Evolutionary conservation across 2,113 vertebrate genomes (phyloP).

Genomic region (Benitochromis conjunctus): DNA sequence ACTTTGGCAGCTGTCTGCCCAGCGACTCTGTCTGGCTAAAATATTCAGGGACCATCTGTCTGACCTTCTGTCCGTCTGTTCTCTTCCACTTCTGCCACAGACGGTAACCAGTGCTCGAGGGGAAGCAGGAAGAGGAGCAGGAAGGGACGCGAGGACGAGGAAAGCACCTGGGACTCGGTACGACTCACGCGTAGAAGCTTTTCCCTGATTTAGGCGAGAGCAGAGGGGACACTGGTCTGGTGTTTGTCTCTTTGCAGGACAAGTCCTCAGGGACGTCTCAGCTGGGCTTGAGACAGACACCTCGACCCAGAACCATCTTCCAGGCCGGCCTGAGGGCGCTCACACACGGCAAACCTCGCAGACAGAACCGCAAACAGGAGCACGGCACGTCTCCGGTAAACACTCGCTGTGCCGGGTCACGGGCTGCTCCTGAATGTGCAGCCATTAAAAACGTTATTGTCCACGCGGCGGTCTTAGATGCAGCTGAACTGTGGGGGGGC

Average conservation of each 20-base stretch:
- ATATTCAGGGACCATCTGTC: constrained; percentile 18
- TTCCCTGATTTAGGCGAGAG: neutral
- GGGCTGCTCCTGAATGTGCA: neutral
- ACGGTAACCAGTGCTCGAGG: constrained; percentile 18
- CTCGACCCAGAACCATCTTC: constrained; percentile 62
- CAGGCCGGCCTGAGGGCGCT: constrained; percentile 47
- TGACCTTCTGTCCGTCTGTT: neutral
- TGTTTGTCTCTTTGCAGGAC: constrained; percentile 12
- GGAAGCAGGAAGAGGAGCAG: constrained; percentile 66
- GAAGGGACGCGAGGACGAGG: constrained; percentile 62
- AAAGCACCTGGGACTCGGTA: constrained; percentile 64
- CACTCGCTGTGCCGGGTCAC: neutral
- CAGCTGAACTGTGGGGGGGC: neutral
- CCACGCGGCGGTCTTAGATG: fast-evolving
- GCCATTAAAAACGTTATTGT: neutral
- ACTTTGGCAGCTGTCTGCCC: neutral
- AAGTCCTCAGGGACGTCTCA: constrained; percentile 24
- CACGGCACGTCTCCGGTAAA: constrained; percentile 10
- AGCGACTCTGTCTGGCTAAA: fast-evolving
- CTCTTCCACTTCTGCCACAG: neutral
- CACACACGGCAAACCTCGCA: constrained; percentile 37
- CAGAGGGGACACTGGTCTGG: neutral
- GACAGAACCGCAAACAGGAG: constrained; percentile 56
- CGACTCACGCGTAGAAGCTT: neutral
- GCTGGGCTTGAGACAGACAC: constrained; percentile 50